Evolutionary conservation across 1,140 invertebrate genomes (phyloP).

Genomic region (Steinernema khuongi): DNA sequence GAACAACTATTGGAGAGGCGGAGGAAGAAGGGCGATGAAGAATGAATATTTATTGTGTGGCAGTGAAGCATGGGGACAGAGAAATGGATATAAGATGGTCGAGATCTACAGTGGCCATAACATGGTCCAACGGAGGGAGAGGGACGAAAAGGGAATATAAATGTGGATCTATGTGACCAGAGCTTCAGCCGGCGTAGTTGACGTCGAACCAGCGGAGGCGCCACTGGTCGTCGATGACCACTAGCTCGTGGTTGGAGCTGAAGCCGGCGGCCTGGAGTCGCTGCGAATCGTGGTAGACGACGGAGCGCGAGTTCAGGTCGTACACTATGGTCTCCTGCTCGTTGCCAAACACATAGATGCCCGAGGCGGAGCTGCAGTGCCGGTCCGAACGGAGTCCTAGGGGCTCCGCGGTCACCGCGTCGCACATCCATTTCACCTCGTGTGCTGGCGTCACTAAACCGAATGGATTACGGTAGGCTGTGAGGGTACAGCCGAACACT

Average conservation of each 20-base stretch:
- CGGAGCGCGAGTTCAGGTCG: neutral
- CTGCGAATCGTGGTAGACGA: constrained; percentile 1
- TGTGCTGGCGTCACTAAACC: neutral
- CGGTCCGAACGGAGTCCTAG: neutral
- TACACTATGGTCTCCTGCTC: constrained; percentile 6
- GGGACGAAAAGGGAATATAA: neutral
- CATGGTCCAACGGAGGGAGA: neutral
- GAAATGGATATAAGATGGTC: too few species aligned
- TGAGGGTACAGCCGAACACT: neutral
- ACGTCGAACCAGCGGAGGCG: neutral
- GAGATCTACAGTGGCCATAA: too few species aligned
- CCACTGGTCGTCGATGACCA: neutral
- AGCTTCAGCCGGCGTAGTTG: neutral
- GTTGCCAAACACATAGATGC: neutral
- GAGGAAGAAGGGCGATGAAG: too few species aligned
- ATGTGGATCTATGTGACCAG: neutral
- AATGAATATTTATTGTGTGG: too few species aligned
- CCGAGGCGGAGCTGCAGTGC: neutral
- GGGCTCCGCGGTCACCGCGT: neutral
- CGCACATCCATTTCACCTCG: neutral
- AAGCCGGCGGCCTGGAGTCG: neutral
- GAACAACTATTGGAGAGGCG: too few species aligned
- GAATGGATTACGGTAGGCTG: neutral
- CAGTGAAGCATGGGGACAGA: too few species aligned
- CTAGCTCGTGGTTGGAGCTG: neutral